A percentile compares a stretch with the other conserved stretches of the same genome.
phyloP scores from a whole-genome alignment of 2,113 vertebrate genomes.

The Oryzias javanicus region DNA sequence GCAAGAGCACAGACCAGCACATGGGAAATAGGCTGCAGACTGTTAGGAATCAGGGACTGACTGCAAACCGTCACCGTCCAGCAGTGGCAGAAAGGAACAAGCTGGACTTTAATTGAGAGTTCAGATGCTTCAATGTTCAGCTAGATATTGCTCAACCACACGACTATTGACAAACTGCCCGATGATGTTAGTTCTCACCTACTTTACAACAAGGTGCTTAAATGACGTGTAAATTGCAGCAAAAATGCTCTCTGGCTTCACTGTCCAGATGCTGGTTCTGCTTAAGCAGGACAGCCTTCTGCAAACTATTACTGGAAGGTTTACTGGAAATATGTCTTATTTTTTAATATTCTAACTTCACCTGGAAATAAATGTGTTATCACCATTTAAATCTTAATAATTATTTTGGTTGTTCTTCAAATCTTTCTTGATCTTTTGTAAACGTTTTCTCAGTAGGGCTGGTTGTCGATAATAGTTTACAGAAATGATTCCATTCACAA shows the following conservation, averaged over 20 bases:
- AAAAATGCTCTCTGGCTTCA: not conserved
- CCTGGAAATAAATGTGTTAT: too few relatives aligned
- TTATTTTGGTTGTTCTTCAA: too few relatives aligned
- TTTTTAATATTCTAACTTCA: too few relatives aligned
- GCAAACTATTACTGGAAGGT: conserved; percentile 8
- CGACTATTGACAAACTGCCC: conserved; percentile 13
- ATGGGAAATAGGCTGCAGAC: conserved; percentile 40
- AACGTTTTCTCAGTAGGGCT: too few relatives aligned
- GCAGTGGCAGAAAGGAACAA: not conserved
- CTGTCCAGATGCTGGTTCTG: not conserved
- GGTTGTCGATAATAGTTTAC: too few relatives aligned
- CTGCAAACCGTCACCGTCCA: conserved; percentile 5
- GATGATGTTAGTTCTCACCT: conserved; percentile 8
- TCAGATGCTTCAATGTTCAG: conserved; percentile 2
- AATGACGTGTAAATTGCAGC: conserved; percentile 17
- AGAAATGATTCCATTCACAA: too few relatives aligned
- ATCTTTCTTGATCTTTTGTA: too few relatives aligned
- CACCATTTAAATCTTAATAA: too few relatives aligned
- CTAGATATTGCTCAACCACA: not conserved
- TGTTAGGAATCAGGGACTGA: conserved; percentile 19
- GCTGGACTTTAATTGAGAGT: conserved; percentile 12
- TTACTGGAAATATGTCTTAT: not conserved
- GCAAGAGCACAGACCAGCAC: conserved; percentile 27
- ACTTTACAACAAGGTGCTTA: not conserved
- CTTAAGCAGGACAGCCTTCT: not conserved